Conservation (phyloP, 2,888 invertebrate genomes). For the Ecdyonurus torrentis region DNA sequence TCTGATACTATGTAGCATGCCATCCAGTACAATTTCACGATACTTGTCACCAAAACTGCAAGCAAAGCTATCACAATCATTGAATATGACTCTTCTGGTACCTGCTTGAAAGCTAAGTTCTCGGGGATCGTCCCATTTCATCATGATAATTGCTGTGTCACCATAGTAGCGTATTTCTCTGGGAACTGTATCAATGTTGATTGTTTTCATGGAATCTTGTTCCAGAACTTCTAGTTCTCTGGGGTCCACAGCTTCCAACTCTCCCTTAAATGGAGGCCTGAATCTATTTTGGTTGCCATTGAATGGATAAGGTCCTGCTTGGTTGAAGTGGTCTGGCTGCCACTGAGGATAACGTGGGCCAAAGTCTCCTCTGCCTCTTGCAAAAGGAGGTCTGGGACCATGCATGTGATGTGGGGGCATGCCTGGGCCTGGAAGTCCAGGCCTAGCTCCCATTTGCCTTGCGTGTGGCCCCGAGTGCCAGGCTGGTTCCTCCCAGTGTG, state of each 20-base stretch:
- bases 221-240: conserved; percentile 35
- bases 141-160: conserved; percentile 65
- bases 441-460: not conserved
- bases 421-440: not conserved
- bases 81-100: conserved; percentile 51
- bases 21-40: conserved; percentile 54
- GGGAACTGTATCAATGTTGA: conserved; percentile 63
- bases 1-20: conserved; percentile 55
- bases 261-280: not conserved
- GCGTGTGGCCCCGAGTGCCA: not conserved
- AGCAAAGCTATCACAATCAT: conserved; percentile 53
- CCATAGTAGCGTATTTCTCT: conserved; percentile 77
- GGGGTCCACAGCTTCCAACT: conserved; percentile 21
- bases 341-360: not conserved
- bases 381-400: not conserved
- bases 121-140: conserved; percentile 41
- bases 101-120: conserved; percentile 30
- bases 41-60: conserved; percentile 47
- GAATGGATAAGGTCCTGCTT: not conserved
- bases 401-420: not conserved
- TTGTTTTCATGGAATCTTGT: conserved; percentile 56
- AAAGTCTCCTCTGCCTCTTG: not conserved
- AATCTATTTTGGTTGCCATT: not conserved
- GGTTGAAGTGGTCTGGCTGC: not conserved
- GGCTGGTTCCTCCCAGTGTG: not conserved